A percentile compares a stretch with the other conserved stretches of the same genome.
Evolutionary conservation across 2,888 invertebrate species (phyloP).

Genomic region (Exephanes ischioxanthus): DNA sequence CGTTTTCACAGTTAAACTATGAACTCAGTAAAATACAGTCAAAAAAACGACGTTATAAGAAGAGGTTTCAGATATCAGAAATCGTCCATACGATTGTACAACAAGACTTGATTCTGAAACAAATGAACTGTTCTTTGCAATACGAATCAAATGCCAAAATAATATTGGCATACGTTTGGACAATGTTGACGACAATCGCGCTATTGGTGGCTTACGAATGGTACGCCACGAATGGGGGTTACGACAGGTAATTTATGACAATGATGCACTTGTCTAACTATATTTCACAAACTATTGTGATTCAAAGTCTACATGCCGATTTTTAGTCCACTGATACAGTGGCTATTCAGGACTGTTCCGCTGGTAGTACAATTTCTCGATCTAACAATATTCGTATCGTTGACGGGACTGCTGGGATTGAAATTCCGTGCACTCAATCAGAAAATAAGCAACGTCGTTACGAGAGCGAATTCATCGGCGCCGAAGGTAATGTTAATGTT

Average conservation of each 20-base stretch:
- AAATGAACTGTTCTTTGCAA: slow-evolving; percentile 52
- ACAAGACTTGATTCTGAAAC: slow-evolving; percentile 52
- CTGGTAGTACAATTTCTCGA: slow-evolving; percentile 36
- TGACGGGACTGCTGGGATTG: slow-evolving; percentile 53
- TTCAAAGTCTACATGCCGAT: not conserved
- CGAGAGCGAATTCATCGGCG: slow-evolving; percentile 55
- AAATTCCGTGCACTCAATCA: slow-evolving; percentile 56
- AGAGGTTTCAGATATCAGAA: slow-evolving; percentile 36
- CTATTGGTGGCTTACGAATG: slow-evolving; percentile 42
- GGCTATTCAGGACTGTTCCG: slow-evolving; percentile 44
- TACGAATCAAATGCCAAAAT: slow-evolving; percentile 46
- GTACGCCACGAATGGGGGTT: not conserved
- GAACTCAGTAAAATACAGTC: not conserved
- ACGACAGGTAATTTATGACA: slow-evolving; percentile 12
- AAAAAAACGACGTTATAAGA: not conserved
- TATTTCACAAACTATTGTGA: not conserved
- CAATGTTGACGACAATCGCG: slow-evolving; percentile 1
- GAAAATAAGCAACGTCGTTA: slow-evolving; percentile 45
- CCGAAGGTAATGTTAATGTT: slow-evolving; percentile 39
- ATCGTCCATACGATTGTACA: slow-evolving; percentile 44
- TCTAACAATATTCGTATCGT: slow-evolving; percentile 58
- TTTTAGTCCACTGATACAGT: slow-evolving; percentile 22
- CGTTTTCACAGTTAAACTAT: not conserved
- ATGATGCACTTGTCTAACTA: not conserved
- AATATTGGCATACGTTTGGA: slow-evolving; percentile 48